phyloP scores from a whole-genome alignment of 2,797 vertebrate species.

The Pygocentrus nattereri region DNA sequence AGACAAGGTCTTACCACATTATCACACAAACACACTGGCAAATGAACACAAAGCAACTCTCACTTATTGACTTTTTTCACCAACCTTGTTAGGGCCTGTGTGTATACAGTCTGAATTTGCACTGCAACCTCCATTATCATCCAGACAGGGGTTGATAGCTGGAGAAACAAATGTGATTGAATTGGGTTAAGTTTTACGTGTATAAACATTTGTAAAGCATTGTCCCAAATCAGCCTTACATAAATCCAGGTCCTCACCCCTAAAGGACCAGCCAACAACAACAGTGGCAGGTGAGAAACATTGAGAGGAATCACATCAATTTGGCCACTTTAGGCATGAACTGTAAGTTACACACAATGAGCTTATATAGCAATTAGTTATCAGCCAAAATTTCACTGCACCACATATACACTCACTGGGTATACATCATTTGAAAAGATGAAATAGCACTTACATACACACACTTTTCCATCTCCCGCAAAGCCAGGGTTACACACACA shows the following conservation, averaged over 20 bases:
- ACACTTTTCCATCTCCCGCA: conserved; percentile 87
- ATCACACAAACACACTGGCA: neutral
- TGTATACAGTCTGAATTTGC: conserved; percentile 88
- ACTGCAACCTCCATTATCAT: conserved; percentile 84
- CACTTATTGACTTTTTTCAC: neutral
- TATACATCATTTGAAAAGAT: too few species aligned
- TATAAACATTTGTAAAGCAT: neutral
- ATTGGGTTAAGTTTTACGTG: neutral
- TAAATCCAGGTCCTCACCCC: too few species aligned
- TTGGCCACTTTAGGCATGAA: too few species aligned
- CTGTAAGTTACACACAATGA: too few species aligned
- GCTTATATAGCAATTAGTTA: too few species aligned
- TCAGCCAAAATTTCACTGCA: too few species aligned
- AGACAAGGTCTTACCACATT: too few species aligned
- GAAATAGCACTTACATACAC: conserved; percentile 78
- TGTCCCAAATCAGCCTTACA: neutral
- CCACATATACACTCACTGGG: too few species aligned
- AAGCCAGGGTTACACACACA: conserved; percentile 84
- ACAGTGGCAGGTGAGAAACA: too few species aligned
- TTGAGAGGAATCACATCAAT: too few species aligned
- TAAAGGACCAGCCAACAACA: too few species aligned
- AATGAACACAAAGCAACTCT: neutral
- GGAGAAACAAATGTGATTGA: conserved; percentile 39
- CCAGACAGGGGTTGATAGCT: conserved; percentile 93
- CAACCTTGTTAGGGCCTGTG: conserved; percentile 90